phyloP scores from a whole-genome alignment of 2,113 vertebrate genomes.

The Phalacrocorax pelagicus region DNA sequence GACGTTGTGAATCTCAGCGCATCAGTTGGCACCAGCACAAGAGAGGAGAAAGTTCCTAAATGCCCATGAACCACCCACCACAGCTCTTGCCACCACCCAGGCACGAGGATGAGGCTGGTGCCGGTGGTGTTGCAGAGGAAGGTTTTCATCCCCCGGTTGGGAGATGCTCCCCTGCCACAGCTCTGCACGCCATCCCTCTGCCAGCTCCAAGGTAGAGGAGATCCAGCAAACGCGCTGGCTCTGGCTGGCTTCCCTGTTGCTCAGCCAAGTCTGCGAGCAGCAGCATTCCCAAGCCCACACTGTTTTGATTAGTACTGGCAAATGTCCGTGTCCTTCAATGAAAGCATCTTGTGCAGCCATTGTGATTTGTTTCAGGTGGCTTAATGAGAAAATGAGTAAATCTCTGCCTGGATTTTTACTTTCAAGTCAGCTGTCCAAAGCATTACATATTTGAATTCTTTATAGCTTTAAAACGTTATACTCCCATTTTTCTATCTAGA shows the following conservation, averaged over 20 bases:
- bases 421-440: background rate
- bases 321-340: background rate
- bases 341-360: background rate
- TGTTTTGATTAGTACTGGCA: background rate
- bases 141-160: accelerated
- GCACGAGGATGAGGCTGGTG: background rate
- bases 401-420: background rate
- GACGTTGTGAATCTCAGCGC: accelerated
- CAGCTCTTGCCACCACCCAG: accelerated
- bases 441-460: background rate
- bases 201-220: background rate
- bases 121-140: background rate
- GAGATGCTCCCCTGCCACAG: background rate
- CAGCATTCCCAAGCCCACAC: background rate
- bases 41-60: background rate
- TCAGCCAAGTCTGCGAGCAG: background rate
- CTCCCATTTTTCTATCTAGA: background rate
- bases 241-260: background rate
- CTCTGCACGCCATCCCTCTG: accelerated
- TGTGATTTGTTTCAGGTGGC: background rate
- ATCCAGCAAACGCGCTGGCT: background rate
- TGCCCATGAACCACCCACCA: accelerated
- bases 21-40: accelerated
- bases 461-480: background rate
- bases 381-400: background rate